Evolutionary conservation across 2,888 invertebrate genomes (phyloP).

Genomic region (Troilus luridus): DNA sequence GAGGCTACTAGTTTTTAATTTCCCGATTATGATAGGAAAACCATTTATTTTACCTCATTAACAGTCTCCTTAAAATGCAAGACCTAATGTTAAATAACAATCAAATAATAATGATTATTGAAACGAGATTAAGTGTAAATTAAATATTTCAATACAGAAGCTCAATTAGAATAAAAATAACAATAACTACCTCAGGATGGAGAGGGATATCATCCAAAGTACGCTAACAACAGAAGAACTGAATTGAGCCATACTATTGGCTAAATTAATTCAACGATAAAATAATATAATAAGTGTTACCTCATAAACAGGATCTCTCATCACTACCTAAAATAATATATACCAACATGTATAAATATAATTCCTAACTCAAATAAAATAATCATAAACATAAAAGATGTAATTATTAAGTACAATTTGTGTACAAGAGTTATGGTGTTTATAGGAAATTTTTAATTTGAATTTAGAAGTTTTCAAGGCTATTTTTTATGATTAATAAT

Average conservation of each 20-base stretch:
- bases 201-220: constrained; percentile 37
- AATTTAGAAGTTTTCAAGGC: too few species aligned
- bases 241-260: neutral
- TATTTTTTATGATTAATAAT: too few species aligned
- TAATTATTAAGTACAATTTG: neutral
- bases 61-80: constrained; percentile 32
- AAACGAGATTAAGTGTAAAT: neutral
- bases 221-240: constrained; percentile 39
- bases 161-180: constrained; percentile 1
- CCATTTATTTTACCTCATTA: neutral
- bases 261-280: neutral
- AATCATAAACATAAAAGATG: neutral
- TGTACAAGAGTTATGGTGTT: neutral
- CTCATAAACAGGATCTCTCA: constrained; percentile 4
- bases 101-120: neutral
- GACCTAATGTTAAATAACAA: neutral
- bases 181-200: constrained; percentile 17
- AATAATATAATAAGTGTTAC: constrained; percentile 6
- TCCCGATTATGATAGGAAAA: neutral
- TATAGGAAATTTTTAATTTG: neutral
- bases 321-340: constrained; percentile 6
- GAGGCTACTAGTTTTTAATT: neutral
- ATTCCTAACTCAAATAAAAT: neutral
- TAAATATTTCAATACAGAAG: neutral
- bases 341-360: neutral